Evolutionary conservation across 2,797 vertebrate genomes (phyloP).

Genomic region (Muscicapa comitata): DNA sequence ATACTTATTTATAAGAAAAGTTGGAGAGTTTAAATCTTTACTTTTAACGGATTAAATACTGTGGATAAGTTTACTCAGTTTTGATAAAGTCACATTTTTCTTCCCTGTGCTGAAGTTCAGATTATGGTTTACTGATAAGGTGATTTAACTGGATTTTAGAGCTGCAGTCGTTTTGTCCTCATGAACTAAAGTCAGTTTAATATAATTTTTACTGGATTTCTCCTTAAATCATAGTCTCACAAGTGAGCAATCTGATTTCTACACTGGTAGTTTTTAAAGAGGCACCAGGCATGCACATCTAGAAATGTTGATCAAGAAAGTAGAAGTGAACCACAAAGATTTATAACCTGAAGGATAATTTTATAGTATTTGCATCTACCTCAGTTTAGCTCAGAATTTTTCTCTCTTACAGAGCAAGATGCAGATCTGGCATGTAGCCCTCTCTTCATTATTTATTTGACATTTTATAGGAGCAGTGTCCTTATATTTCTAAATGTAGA

Average conservation of each 20-base stretch:
- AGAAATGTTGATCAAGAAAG: background rate
- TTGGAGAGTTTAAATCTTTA: background rate
- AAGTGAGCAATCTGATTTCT: background rate
- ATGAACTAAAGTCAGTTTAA: background rate
- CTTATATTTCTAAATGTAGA: background rate
- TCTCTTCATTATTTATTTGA: conserved; percentile 17
- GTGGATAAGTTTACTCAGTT: background rate
- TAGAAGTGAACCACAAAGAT: background rate
- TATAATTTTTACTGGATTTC: background rate
- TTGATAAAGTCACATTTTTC: background rate
- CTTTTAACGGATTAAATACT: background rate
- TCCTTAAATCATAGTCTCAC: background rate
- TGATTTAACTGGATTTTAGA: background rate
- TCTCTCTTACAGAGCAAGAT: background rate
- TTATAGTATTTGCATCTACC: background rate
- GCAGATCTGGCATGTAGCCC: background rate
- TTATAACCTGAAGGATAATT: background rate
- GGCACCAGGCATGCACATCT: background rate
- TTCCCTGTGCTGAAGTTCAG: background rate
- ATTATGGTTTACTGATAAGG: background rate
- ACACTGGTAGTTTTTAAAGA: background rate
- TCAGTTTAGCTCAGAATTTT: background rate
- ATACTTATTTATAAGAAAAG: background rate
- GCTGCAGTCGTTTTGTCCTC: background rate
- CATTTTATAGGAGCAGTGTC: background rate